Base-by-base conservation (phyloP, 1,140 invertebrate species). In the Achatina immaculata region DNA sequence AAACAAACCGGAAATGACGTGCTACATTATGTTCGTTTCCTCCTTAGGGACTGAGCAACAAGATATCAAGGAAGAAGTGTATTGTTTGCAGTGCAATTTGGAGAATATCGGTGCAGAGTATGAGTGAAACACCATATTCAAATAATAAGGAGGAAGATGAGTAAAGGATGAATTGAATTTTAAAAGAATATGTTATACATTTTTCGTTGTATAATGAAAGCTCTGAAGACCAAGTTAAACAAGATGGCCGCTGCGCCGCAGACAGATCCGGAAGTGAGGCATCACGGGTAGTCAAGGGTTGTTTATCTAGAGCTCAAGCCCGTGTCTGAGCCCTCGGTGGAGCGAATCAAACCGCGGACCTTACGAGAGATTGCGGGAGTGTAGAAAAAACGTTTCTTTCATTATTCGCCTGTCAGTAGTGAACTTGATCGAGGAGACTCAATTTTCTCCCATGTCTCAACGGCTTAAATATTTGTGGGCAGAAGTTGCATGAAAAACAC, bases 321-420 rank as follows among this genome's bases (percentile, higher is more conserved):
- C 72, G 45, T 36, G 48, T 51, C 31, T 74, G 21, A 6, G n/a
- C 14, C 24, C 21, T 9, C 68, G 68, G 36, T 43, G 36, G 68
- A 21, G 68, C 68, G 68, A 34, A 69, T 69, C 38, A 40, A 40
- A 69, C 68, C 42, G n/a, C 36, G 36, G 68, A 69, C 42, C 68
- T 69, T 43, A 40, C 1, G 40, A 69, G 68, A 69, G 68, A 40
- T 42, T 2, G 40, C 36, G 68, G 24, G 68, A 69, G 68, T 69
- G 68, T 69, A 69, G 68, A 69, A 69, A 69, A 69, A 69, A 34
- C 43, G 71, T n/a, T 73, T 73, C 48, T 73, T 43, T 73, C 71
- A 73, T 73, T 73, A 73, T 73, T 45, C 71, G 71, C 40, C 71
- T 73, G 71, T 73, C 71, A 73, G n/a, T n/a, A 43, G 71, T 45